Base-by-base conservation (phyloP, 1,140 invertebrate genomes). In the Antheraea pernyi region DNA sequence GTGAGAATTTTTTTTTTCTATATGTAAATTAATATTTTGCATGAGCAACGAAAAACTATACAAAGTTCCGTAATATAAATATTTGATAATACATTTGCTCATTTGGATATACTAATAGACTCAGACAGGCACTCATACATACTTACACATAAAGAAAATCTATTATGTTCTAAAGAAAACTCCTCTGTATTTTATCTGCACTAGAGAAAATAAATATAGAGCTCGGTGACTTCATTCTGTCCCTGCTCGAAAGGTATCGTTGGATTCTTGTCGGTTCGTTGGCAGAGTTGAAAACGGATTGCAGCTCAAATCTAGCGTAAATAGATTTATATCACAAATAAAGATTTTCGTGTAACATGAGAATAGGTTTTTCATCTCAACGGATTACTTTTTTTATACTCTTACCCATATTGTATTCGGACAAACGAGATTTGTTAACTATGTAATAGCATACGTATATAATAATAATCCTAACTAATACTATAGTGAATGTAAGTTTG, bases 301-400 rank as follows among this genome's bases (percentile, higher is more conserved):
- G 60, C 60, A 62, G 22, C 36, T 30, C 22, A 62, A 62, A 62
- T 62, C 60, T 62, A 62, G 10, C 60, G 60, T 62, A 62, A 62
- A 62, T 7, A 62, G 60, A 62, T 62, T 62, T 62, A 62, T 62
- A 22, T 62, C 7, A 48, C 7, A 3, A 48, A 11, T 13, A 13
- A 13, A 48, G 46, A 48, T 48, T 48, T 48, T 48, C 11, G 11
- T n/a, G n/a, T n/a, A n/a, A n/a, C n/a, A n/a, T 9, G 46, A 48
- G 13, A 48, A 7, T 48, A 48, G 46, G 46, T 48, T 48, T 48
- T 48, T 48, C 46, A 48, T 48, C 46, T 7, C 7, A 48, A 48
- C 13, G 7, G 46, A 48, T 48, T 48, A 48, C 7, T 48, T 11
- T 48, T 48, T 48, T 48, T 48, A 48, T 11, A 48, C 11, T 13